Evolutionary conservation across 2,797 vertebrate genomes (phyloP).

Genomic region (Helostoma temminkii): DNA sequence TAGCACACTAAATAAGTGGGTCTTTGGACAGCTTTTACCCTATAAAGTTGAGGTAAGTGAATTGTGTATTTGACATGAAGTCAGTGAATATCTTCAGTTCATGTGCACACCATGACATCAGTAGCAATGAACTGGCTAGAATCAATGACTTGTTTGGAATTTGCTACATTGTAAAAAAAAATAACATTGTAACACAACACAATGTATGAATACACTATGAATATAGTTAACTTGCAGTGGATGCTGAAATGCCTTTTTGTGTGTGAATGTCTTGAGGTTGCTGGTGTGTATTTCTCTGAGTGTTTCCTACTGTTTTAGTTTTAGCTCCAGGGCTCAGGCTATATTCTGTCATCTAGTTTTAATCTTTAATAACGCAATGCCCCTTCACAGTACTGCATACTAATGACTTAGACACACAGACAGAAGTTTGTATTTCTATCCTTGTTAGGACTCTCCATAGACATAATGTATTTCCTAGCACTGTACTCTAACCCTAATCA

Average conservation of each 20-base stretch:
- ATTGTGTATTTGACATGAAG: slow-evolving; percentile 4
- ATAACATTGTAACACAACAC: too few relatives aligned
- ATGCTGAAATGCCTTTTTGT: slow-evolving; percentile 22
- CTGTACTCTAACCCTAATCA: too few relatives aligned
- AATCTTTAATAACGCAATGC: slow-evolving; percentile 67
- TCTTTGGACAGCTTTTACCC: slow-evolving; percentile 1
- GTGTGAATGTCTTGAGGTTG: slow-evolving; percentile 28
- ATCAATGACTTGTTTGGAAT: slow-evolving; percentile 22
- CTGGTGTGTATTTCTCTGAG: slow-evolving; percentile 24
- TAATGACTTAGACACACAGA: slow-evolving; percentile 38
- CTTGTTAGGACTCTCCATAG: too few relatives aligned
- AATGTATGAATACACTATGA: neutral
- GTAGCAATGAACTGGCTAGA: slow-evolving; percentile 8
- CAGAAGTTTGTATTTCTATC: too few relatives aligned
- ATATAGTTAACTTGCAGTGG: neutral
- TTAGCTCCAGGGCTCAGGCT: slow-evolving; percentile 40
- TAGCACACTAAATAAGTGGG: too few relatives aligned
- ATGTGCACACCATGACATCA: slow-evolving; percentile 30
- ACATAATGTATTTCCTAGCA: too few relatives aligned
- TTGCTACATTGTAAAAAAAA: too few relatives aligned
- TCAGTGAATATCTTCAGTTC: slow-evolving; percentile 15
- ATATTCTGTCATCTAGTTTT: slow-evolving; percentile 59
- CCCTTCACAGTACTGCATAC: slow-evolving; percentile 39
- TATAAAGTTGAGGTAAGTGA: slow-evolving; percentile 3
- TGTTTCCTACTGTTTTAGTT: slow-evolving; percentile 42